Base-by-base conservation (phyloP, 2,113 vertebrate genomes). In the Bubo blakistoni region DNA sequence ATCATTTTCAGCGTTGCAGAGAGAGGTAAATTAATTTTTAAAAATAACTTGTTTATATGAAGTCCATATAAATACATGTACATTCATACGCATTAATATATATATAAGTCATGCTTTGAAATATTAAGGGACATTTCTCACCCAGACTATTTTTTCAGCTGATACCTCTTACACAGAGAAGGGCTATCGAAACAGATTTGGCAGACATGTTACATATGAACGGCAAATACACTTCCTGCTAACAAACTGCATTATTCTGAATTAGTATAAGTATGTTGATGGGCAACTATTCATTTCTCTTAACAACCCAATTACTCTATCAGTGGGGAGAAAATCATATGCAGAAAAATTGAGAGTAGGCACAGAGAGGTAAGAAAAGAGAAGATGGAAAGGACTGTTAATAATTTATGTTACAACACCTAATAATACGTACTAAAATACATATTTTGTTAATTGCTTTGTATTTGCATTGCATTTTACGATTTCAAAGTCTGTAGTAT, bases 1-100 rank as follows among this genome's bases (percentile, higher is more conserved):
- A 99, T 97, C 98, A 99, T 97, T 99, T 99, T 97, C 99, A 99
- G 89, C 99, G 98, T 73, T 98, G 99, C 97, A 99, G 99, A 95
- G 99, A 99, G 96, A 99, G 99, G 99, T 99, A 98, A 94, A 65
- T 67, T n/a, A 26, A 51, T 63, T 91, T 96, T 88, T 6, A 58
- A 69, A 91, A 58, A 71, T 29, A 10, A 13, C 8, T 57, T 86
- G 42, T 16, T 78, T 20, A 36, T 72, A 21, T 51, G 29, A 85
- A 90, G 16, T 81, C 15, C 12, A 11, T 79, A 40, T 40, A 74
- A 76, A 82, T 49, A n/a, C 17, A 38, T n/a, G n/a, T 11, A 32
- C 3, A 59, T 80, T 51, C 5, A 9, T 49, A 27, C 19, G 10
- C 10, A 9, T 70, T 46, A 13, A 51, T 71, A 38, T 32, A 26